Base-by-base conservation (phyloP, 2,888 invertebrate genomes). In the Mesodorylaimus sp. region DNA sequence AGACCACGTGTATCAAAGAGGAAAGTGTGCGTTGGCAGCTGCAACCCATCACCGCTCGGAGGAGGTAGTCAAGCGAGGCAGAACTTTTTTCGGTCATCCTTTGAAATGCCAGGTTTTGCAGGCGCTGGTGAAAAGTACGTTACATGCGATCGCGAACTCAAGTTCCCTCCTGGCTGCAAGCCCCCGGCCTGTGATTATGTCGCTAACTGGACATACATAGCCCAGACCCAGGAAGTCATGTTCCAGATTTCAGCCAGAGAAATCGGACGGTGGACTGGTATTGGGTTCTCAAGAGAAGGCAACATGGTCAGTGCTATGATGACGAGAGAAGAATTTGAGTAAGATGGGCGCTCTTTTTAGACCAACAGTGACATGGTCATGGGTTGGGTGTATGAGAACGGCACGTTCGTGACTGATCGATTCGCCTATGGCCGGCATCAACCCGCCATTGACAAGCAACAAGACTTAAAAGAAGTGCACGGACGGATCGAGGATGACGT, bases 261-360 rank as follows among this genome's bases (percentile, higher is more conserved):
- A 3, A 52, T 59, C 41, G 63, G 63, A 43, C 48, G 62, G 37
- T 67, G 67, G 67, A 67, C 66, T 2, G 67, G 65, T 21, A 65
- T 67, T 48, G 67, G 66, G 32, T 65, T 68, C 55, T 61, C 61
- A 25, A 36, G 52, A 42, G 54, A 48, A 27, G 45, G 42, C 13
- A 38, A 39, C 19, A 59, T 60, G 58, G 48, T 50, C 39, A 28
- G 45, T 7, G 10, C 41, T 39, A 23, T 7, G 41, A 21, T 13
- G 10, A 7, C 41, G 21, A 39, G 10, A 39, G 7, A 16, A 39
- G 7, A 39, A 39, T 19, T 21, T 39, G 7, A 19, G 7, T 39
- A 39, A n/a, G n/a, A 16, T 39, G 41, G n/a, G 7, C 10, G 7
- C 3, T 29, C 5, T 26, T 36, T 41, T 27, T 38, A 42, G 64